These are phyloP conservation scores for Euglossa dilemma DNA, from an alignment of 1,140 invertebrate genomes.

Conservation along the genomic window DNA sequence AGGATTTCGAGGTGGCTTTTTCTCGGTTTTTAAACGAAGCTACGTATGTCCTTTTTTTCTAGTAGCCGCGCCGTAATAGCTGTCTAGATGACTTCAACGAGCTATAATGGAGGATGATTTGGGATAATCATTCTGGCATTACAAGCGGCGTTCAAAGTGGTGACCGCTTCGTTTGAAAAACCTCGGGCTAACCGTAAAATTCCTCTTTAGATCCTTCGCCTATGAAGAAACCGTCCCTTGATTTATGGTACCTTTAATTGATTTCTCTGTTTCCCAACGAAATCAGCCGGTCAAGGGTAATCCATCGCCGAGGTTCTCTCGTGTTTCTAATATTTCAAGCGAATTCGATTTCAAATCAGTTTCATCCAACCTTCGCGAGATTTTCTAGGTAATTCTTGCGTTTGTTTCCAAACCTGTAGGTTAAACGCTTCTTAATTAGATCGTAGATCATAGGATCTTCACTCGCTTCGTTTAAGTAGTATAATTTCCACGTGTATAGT, in stretches of 20 bases:
- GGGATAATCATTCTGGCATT: conserved; percentile 5
- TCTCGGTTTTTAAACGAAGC: background rate
- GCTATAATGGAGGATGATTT: background rate
- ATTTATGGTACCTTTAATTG: background rate
- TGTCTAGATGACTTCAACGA: background rate
- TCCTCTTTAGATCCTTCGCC: background rate
- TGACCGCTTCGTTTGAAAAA: background rate
- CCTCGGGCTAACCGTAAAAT: background rate
- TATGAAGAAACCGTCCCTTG: background rate
- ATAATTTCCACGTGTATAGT: too few species aligned
- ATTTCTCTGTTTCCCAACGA: background rate
- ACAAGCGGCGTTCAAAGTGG: background rate
- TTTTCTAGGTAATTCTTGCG: too few species aligned
- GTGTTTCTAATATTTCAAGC: too few species aligned
- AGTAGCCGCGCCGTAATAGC: background rate
- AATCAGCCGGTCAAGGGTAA: background rate
- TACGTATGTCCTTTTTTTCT: background rate
- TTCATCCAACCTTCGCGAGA: too few species aligned
- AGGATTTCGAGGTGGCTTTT: background rate
- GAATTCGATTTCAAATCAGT: too few species aligned
- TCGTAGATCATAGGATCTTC: too few species aligned
- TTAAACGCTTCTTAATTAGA: too few species aligned
- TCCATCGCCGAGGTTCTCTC: background rate
- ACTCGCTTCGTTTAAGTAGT: too few species aligned
- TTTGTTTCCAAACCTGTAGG: too few species aligned